These are phyloP conservation scores for Drosophila sp. DNA, from an alignment of 1,140 invertebrate species.

Conservation along the genomic window DNA sequence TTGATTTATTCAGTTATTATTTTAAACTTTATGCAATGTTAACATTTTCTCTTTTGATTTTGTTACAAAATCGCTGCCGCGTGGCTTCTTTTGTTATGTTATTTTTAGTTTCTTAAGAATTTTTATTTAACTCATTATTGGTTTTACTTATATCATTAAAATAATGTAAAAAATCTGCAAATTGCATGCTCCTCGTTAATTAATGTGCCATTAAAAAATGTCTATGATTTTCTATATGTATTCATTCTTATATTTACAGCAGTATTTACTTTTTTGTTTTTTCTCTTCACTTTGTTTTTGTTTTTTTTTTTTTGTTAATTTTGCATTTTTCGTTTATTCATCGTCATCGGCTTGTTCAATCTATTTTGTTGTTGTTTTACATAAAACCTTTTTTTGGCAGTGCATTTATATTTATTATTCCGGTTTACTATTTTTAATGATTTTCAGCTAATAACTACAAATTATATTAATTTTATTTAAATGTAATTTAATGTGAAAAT, in stretches of 20 bases:
- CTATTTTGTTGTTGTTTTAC: conserved; percentile 62
- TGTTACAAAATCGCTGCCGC: conserved; percentile 73
- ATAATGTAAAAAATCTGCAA: conserved; percentile 81
- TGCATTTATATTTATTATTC: conserved; percentile 82
- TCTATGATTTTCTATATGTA: conserved; percentile 80
- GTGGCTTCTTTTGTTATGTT: conserved; percentile 39
- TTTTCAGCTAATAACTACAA: conserved; percentile 71
- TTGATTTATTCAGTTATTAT: conserved; percentile 23
- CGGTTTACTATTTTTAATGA: conserved; percentile 70
- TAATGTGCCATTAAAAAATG: conserved; percentile 82
- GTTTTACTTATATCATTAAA: conserved; percentile 70
- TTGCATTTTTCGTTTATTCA: conserved; percentile 21
- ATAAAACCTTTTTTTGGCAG: conserved; percentile 84
- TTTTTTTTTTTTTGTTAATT: conserved; percentile 40
- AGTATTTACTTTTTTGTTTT: conserved; percentile 58
- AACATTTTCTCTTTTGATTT: conserved; percentile 81
- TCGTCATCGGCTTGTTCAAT: conserved; percentile 40
- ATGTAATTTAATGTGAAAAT: conserved; percentile 60
- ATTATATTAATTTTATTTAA: conserved; percentile 59
- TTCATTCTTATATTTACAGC: conserved; percentile 84
- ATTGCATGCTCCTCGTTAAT: conserved; percentile 72
- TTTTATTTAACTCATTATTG: conserved; percentile 54
- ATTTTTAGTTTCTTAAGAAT: conserved; percentile 40
- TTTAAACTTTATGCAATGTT: conserved; percentile 76
- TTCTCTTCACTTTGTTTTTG: conserved; percentile 30